These are phyloP conservation scores for Syngnathus rostellatus DNA, from an alignment of 2,797 vertebrate species.

Conservation along the genomic window DNA sequence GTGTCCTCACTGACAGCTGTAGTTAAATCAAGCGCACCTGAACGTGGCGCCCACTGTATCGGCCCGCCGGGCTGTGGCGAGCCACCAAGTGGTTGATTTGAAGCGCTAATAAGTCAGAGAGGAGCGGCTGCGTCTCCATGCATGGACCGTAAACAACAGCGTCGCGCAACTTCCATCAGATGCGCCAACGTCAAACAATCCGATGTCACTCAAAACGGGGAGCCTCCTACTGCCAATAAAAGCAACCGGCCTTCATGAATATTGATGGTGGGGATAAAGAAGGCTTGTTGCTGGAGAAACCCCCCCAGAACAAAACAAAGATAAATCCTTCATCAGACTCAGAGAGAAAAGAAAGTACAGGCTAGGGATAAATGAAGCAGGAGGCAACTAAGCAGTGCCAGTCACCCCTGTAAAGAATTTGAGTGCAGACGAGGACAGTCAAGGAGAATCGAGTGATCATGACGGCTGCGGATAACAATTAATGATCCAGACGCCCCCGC, in stretches of 20 bases:
- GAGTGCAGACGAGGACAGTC: not conserved
- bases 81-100: conserved; percentile 3
- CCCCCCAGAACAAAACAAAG: not conserved
- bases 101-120: conserved; percentile 1
- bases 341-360: not conserved
- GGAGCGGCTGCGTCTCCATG: not conserved
- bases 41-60: conserved; percentile 34
- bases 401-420: not conserved
- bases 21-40: conserved; percentile 60
- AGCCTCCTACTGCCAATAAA: conserved; percentile 13
- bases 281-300: conserved; percentile 25
- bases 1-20: conserved; percentile 42
- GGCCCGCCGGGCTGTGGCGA: not conserved
- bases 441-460: not conserved
- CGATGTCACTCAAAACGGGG: not conserved
- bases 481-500: too few species aligned
- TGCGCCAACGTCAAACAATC: conserved; percentile 31
- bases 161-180: too few species aligned
- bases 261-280: conserved; percentile 41
- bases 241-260: conserved; percentile 40
- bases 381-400: not conserved
- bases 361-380: too few species aligned
- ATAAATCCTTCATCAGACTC: not conserved
- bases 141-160: not conserved
- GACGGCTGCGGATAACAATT: not conserved